Conservation (phyloP, 2,113 vertebrate genomes). For the Tylochromis polylepis region DNA sequence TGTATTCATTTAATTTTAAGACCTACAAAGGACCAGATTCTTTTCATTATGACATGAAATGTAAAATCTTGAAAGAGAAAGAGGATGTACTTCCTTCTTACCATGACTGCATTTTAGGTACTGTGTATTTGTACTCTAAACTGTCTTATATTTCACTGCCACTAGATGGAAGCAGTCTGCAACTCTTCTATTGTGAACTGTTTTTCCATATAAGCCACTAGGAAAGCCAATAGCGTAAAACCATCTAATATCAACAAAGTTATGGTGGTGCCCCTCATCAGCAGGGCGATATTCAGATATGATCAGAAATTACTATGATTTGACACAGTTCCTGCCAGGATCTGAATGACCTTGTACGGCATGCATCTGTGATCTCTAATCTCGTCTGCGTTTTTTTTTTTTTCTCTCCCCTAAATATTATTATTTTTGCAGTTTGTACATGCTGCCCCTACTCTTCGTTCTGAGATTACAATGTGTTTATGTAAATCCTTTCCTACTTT, state of each 20-base stretch:
- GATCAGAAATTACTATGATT: background rate
- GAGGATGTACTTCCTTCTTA: background rate
- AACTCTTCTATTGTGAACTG: background rate
- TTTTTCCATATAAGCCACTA: background rate
- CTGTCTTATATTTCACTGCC: constrained; percentile 17
- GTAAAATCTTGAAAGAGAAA: background rate
- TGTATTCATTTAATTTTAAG: background rate
- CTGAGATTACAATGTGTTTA: constrained; percentile 5
- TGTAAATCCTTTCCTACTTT: constrained; percentile 4
- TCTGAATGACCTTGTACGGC: background rate
- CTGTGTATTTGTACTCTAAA: background rate
- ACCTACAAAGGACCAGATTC: background rate
- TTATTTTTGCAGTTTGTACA: background rate
- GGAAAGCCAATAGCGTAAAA: background rate
- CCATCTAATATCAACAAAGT: background rate
- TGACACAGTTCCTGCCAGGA: background rate
- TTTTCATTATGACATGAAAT: background rate
- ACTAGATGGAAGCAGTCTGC: constrained; percentile 46
- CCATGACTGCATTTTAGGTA: background rate
- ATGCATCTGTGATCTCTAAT: background rate
- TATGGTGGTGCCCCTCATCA: background rate
- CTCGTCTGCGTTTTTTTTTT: background rate
- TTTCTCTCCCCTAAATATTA: background rate
- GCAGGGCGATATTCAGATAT: background rate
- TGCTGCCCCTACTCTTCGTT: background rate